Evolutionary conservation across 2,113 vertebrate genomes (phyloP).

Genomic region (Herpailurus yagouaroundi): DNA sequence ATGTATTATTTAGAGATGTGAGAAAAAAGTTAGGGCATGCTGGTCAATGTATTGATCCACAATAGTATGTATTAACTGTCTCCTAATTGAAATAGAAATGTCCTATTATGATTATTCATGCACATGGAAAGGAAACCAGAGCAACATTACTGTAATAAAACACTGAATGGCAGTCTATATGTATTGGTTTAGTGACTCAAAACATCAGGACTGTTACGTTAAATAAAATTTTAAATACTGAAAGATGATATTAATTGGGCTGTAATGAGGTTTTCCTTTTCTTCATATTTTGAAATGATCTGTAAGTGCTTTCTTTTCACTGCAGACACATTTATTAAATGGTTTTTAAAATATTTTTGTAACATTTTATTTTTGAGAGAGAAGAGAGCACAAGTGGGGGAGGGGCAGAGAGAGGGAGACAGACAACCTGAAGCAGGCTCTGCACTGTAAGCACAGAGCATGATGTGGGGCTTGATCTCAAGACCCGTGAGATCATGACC

Average conservation of each 20-base stretch:
- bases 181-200: background rate
- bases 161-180: background rate
- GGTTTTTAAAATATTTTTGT: background rate
- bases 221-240: conserved; percentile 19
- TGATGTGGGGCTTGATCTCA: too few relatives aligned
- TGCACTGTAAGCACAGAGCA: too few relatives aligned
- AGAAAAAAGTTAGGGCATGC: background rate
- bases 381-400: too few relatives aligned
- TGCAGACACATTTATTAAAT: background rate
- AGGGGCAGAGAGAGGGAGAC: too few relatives aligned
- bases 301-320: background rate
- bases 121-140: background rate
- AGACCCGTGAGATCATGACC: too few relatives aligned
- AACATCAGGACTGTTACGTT: background rate
- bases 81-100: conserved; percentile 34
- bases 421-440: too few relatives aligned
- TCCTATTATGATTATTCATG: background rate
- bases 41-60: background rate
- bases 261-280: conserved; percentile 17
- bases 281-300: conserved; percentile 7
- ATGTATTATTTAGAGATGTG: background rate
- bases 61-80: background rate
- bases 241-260: background rate
- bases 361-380: too few relatives aligned
- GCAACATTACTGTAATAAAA: background rate